Conservation (phyloP, 2,797 vertebrate species). For the Enteromius paludinosus region DNA sequence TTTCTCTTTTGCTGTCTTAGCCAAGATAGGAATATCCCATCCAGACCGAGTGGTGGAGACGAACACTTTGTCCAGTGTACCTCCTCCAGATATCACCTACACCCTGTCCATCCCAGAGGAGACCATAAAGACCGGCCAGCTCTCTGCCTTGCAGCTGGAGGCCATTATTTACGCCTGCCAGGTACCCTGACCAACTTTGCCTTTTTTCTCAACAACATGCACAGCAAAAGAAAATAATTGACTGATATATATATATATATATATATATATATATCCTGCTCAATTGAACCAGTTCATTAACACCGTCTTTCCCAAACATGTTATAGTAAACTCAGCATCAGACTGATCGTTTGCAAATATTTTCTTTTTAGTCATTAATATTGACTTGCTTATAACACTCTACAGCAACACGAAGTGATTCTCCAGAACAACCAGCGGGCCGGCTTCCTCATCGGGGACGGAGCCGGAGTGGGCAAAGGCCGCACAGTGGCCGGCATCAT, state of each 20-base stretch:
- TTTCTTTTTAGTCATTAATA: background rate
- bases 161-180: conserved; percentile 97
- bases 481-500: conserved; percentile 96
- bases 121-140: conserved; percentile 78
- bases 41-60: conserved; percentile 98
- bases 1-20: conserved; percentile 68
- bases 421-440: conserved; percentile 92
- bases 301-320: background rate
- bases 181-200: conserved; percentile 73
- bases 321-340: background rate
- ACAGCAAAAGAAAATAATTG: background rate
- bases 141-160: conserved; percentile 96
- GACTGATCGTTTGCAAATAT: background rate
- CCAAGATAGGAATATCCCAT: conserved; percentile 92
- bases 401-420: conserved; percentile 96
- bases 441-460: conserved; percentile 95
- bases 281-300: background rate
- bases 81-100: conserved; percentile 94
- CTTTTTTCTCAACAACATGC: background rate
- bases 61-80: conserved; percentile 95
- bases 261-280: too few species aligned
- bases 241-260: background rate
- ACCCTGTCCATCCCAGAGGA: conserved; percentile 81
- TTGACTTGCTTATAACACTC: background rate
- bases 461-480: conserved; percentile 95